phyloP scores from a whole-genome alignment of 2,797 vertebrate species.

The Sebastolobus alascanus region DNA sequence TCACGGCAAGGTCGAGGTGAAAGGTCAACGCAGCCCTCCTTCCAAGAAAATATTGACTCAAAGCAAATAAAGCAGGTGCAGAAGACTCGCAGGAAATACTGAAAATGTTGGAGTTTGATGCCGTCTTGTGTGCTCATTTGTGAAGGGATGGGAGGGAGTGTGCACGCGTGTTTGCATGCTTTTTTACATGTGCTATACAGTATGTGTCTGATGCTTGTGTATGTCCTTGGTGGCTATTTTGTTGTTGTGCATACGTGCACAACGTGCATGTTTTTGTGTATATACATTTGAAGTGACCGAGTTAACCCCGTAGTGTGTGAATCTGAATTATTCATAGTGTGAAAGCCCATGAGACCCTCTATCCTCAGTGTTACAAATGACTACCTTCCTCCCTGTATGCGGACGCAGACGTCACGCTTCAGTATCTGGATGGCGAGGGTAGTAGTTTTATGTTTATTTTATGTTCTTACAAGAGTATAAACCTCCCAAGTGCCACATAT shows the following conservation, averaged over 20 bases:
- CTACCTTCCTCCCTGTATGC: constrained; percentile 50
- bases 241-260: constrained; percentile 32
- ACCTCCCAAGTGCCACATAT: constrained; percentile 42
- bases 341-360: constrained; percentile 64
- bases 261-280: constrained; percentile 29
- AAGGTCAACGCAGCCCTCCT: constrained; percentile 52
- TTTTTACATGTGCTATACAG: neutral
- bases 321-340: constrained; percentile 75
- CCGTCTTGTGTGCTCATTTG: neutral
- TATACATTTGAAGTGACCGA: constrained; percentile 61
- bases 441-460: constrained; percentile 66
- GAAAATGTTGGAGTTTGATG: constrained; percentile 5
- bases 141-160: neutral
- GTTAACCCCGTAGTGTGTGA: constrained; percentile 64
- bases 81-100: neutral
- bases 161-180: neutral
- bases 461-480: constrained; percentile 56
- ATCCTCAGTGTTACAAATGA: constrained; percentile 74
- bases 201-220: neutral
- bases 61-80: constrained; percentile 27
- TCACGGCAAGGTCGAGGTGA: constrained; percentile 56
- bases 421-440: constrained; percentile 33
- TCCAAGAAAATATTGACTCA: constrained; percentile 62
- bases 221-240: constrained; percentile 39
- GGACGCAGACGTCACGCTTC: constrained; percentile 49